phyloP scores from a whole-genome alignment of 2,113 vertebrate species.

The Dryoscopus gambensis region DNA sequence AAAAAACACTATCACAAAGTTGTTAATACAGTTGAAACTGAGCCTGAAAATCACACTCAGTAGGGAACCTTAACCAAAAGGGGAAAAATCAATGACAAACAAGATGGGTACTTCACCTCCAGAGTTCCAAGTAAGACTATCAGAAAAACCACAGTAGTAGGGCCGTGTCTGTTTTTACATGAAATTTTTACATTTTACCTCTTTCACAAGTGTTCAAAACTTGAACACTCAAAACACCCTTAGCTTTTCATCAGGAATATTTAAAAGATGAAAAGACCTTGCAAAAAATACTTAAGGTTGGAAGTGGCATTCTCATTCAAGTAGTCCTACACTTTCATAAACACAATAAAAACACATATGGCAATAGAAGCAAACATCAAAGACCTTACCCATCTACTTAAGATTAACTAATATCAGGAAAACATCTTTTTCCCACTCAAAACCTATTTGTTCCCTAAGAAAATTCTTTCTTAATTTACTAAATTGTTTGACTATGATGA shows the following conservation, averaged over 20 bases:
- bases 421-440: neutral
- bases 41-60: slow-evolving; percentile 22
- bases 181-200: neutral
- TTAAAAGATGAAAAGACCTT: neutral
- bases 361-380: neutral
- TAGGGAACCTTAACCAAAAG: slow-evolving; percentile 31
- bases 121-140: slow-evolving; percentile 52
- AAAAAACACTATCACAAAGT: neutral
- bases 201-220: neutral
- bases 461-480: neutral
- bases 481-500: neutral
- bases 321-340: neutral
- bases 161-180: neutral
- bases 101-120: slow-evolving; percentile 38
- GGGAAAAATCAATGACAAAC: slow-evolving; percentile 58
- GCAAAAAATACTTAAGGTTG: neutral
- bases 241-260: neutral
- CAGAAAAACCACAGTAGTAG: slow-evolving; percentile 24
- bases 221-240: neutral
- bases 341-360: neutral
- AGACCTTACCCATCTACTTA: neutral
- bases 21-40: slow-evolving; percentile 36
- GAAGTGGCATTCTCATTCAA: neutral
- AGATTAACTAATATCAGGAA: neutral
- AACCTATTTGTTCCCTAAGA: neutral